Evolutionary conservation across 2,888 invertebrate genomes (phyloP).

Genomic region (Seladonia tumulorum): DNA sequence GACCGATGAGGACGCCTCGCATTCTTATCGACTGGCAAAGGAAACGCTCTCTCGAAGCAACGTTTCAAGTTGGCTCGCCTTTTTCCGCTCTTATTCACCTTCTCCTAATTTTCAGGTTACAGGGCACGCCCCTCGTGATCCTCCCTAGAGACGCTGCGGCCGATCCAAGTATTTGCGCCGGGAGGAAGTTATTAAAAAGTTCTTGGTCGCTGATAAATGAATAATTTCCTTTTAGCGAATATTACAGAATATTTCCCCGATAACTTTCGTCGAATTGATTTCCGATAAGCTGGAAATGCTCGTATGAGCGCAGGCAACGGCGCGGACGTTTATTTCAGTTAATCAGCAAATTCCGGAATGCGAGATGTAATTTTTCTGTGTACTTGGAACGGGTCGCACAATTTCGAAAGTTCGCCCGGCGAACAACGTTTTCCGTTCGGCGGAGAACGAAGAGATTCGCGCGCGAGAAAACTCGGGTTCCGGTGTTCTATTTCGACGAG

Average conservation of each 20-base stretch:
- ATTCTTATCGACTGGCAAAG: neutral
- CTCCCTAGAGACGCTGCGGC: neutral
- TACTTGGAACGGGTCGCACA: neutral
- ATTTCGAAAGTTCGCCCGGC: neutral
- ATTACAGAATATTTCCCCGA: neutral
- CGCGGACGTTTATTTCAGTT: neutral
- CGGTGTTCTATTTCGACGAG: constrained; percentile 21
- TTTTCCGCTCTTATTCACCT: constrained; percentile 11
- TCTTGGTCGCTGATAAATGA: neutral
- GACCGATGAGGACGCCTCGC: neutral
- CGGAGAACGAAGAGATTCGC: neutral
- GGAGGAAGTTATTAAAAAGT: constrained; percentile 1
- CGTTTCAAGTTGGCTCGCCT: neutral
- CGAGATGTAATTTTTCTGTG: neutral
- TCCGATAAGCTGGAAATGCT: neutral
- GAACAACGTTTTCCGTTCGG: neutral
- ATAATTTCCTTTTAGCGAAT: neutral
- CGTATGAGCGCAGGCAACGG: neutral
- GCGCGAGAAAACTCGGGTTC: neutral
- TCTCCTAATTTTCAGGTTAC: constrained; percentile 31
- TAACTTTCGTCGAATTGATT: neutral
- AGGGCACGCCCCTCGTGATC: neutral
- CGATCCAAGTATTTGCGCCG: neutral
- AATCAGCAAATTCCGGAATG: neutral
- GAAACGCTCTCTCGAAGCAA: neutral